Evolutionary conservation across 2,797 vertebrate genomes (phyloP), one percentile per base, ranked within the genome.

Genomic region (Xiphophorus birchmanni): DNA sequence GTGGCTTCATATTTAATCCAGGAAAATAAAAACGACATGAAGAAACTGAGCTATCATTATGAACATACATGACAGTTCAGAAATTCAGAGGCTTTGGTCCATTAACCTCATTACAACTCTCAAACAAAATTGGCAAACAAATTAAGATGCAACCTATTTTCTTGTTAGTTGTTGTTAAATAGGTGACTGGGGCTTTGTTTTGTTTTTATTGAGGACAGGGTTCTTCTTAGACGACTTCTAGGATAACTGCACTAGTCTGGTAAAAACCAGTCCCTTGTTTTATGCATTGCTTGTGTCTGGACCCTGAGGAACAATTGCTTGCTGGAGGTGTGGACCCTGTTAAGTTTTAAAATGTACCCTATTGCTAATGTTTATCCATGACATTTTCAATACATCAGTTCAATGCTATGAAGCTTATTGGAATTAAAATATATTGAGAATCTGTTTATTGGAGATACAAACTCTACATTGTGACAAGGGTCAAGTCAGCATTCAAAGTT

Each of bases 401-500:
- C 8, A 52, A 23, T 0, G 8, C 21, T 3, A 26, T 3, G 8
- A 52, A 26, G 50, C 50, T 52, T 52, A 52, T 2, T 23, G 50
- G 21, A 40, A 40, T 40, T 21, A 23, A 67, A 23, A 35, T 67
- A 40, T 37, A 40, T 4, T 40, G 17, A 21, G 35, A 67, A 40
- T 67, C 69, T 67, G 67, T 82, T 2, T 78, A 77, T 71, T 73
- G 69, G 67, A 32, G 73, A 78, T 10, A 82, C 75, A 82, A 80
- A 79, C 75, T 47, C 29, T 67, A 15, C 18, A 69, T 42, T 74
- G 50, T 81, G 63, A 69, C 52, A 81, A 87, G 79, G 50, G 73
- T 74, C 44, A 69, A 45, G 44, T 18, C 15, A 52, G 48, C 50
- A 79, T 76, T 52, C 21, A 78, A 74, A 76, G 74, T 21, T 50